Base-by-base conservation (phyloP, 2,797 vertebrate species). In the Etheostoma perlongum region DNA sequence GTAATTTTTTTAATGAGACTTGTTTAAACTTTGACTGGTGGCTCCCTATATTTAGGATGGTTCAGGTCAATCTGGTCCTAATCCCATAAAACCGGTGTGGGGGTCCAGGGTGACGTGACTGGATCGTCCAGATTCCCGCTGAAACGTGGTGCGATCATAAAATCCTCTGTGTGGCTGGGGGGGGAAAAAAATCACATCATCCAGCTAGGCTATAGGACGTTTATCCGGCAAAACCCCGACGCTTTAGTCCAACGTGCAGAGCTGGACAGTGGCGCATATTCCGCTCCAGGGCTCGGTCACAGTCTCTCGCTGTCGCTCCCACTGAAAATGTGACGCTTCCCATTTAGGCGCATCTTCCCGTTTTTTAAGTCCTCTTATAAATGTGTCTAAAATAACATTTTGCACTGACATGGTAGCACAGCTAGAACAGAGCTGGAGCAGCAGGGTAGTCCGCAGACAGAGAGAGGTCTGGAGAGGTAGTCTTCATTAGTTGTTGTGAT, bases 271-370 rank as follows among this genome's bases (percentile, higher is more conserved):
- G 90, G 72, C 62, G 90, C 87, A 89, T 85, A 88, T 87, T 61
- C 82, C 82, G 46, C 67, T 85, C 36, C 51, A 58, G 36, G 72
- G 74, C 82, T 89, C 85, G 75, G 77, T 90, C 87, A 90, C 88
- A 69, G 78, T 47, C 72, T 79, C 81, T 72, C 68, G 52, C 80
- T 65, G 86, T 79, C 79, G 86, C 90, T 85, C 81, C 67, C 78
- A 49, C 65, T 67, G 79, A 89, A 90, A 91, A 91, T 72, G 81
- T 92, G 91, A 92, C 91, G 92, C 89, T 81, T 72, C 74, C 66
- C 52, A 73, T 81, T 71, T 54, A 71, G 81, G 85, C 88, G 84
- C 91, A 91, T 93, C 89, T 81, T 59, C 58, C 16, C 77, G 30
- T 51, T 62, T 57, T n/a, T 21, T 19, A 18, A 65, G 76, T 82